A percentile compares a stretch with the other conserved stretches of the same genome.
phyloP scores from a whole-genome alignment of 1,140 invertebrate genomes.

The Drosophila nigromelanica region DNA sequence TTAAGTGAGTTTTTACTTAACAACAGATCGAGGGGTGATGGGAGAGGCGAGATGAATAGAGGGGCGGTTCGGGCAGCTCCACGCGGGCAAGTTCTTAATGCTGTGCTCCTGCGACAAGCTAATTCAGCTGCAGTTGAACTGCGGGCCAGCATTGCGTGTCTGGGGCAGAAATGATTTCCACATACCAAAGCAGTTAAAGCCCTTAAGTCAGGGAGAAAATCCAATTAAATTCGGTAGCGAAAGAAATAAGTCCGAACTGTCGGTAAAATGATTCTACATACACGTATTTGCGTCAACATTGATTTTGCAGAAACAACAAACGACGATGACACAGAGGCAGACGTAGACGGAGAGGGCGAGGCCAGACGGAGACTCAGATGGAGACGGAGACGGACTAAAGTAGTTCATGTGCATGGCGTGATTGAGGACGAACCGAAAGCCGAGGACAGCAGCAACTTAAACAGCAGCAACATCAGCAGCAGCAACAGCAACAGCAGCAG shows the following conservation, averaged over 20 bases:
- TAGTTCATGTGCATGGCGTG: slow-evolving; percentile 81
- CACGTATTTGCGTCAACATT: slow-evolving; percentile 82
- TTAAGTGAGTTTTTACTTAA: slow-evolving; percentile 78
- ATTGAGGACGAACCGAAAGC: slow-evolving; percentile 73
- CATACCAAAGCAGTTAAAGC: slow-evolving; percentile 81
- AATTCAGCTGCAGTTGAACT: slow-evolving; percentile 33
- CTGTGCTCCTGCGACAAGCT: slow-evolving; percentile 40
- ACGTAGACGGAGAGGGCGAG: slow-evolving; percentile 33
- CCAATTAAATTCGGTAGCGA: slow-evolving; percentile 82
- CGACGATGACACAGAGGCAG: slow-evolving; percentile 19
- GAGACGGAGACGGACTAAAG: slow-evolving; percentile 42
- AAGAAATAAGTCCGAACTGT: slow-evolving; percentile 82
- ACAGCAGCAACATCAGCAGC: not conserved
- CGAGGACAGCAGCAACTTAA: slow-evolving; percentile 51
- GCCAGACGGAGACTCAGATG: not conserved
- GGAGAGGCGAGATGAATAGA: not conserved
- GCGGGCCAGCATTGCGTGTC: slow-evolving; percentile 65
- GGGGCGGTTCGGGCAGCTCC: not conserved
- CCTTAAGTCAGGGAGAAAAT: slow-evolving; percentile 82
- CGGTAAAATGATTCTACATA: slow-evolving; percentile 83
- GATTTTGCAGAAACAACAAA: slow-evolving; percentile 58
- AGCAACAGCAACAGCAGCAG: slow-evolving; percentile 23
- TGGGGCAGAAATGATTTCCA: slow-evolving; percentile 78
- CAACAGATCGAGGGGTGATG: not conserved
- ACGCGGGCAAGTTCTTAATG: slow-evolving; percentile 44